Evolutionary conservation across 2,888 invertebrate genomes (phyloP).

Genomic region (Adineta ricciae): DNA sequence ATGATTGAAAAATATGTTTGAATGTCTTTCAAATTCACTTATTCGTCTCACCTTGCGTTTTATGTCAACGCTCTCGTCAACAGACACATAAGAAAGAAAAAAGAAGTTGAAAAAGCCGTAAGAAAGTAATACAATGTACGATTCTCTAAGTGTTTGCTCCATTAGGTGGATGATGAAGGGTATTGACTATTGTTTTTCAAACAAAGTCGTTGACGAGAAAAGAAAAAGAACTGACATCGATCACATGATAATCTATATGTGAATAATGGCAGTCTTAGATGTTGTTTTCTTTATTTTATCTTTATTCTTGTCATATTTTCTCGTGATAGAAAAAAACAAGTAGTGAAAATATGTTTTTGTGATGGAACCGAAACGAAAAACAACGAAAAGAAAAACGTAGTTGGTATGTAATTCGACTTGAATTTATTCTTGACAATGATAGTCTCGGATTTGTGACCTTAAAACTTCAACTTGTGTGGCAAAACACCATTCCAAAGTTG

Average conservation of each 20-base stretch:
- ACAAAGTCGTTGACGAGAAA: neutral
- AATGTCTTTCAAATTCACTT: neutral
- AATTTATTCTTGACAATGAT: neutral
- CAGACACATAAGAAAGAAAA: too few relatives aligned
- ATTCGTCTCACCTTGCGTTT: neutral
- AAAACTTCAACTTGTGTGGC: constrained; percentile 92
- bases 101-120: neutral
- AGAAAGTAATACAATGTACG: neutral
- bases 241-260: neutral
- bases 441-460: constrained; percentile 44
- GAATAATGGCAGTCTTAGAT: neutral
- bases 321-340: neutral
- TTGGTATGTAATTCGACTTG: neutral
- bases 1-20: neutral
- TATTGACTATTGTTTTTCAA: neutral
- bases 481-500: constrained; percentile 82
- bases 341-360: neutral
- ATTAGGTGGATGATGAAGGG: neutral
- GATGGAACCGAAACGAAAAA: neutral
- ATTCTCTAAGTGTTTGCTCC: neutral
- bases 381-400: neutral
- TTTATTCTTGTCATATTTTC: neutral
- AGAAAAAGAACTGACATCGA: neutral
- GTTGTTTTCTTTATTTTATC: neutral
- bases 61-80: neutral